Evolutionary conservation across 1,140 invertebrate species (phyloP), one percentile per base, ranked within the genome.

Genomic region (Drosophila sechellia): DNA sequence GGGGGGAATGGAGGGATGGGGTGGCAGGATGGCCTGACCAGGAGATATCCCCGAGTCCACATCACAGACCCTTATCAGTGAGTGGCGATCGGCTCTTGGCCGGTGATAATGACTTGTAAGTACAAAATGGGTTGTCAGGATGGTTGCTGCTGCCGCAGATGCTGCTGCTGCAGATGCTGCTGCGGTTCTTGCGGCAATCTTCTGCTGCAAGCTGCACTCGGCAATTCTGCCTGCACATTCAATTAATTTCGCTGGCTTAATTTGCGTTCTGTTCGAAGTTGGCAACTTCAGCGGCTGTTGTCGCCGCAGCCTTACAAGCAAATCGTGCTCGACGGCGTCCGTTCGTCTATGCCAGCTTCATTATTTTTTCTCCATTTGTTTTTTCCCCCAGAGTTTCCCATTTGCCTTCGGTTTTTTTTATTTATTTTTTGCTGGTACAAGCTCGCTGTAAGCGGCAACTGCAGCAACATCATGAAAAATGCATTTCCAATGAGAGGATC

Each of bases 51-150:
- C 0, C 17, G 31, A 50, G 52, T 45, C 48, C 17, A 25, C n/a
- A 48, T 27, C 20, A 46, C 15, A 12, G 52, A 77, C 73, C 63
- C 79, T 87, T 87, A 87, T 87, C 84, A 84, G 71, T 37, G 39
- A 49, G 34, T 49, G 63, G 58, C 79, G 68, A 87, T 87, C 84
- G 64, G 56, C 66, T 64, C 66, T 58, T 49, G 65, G 61, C 71
- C 81, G 87, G 87, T 90, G 87, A 90, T 90, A 90, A 90, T 90
- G 87, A 83, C 87, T 89, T 90, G 87, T 90, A 90, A 84, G 77
- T 87, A 90, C 87, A 90, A 90, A 90, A 90, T 90, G 83, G 79
- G 68, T 90, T 90, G 87, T 90, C 87, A 90, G 86, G 72, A 61
- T 63, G 60, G 72, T 45, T 58, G 60, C 46, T 35, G 55, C n/a